Conservation (phyloP, 2,797 vertebrate species). For the Chelonia mydas region DNA sequence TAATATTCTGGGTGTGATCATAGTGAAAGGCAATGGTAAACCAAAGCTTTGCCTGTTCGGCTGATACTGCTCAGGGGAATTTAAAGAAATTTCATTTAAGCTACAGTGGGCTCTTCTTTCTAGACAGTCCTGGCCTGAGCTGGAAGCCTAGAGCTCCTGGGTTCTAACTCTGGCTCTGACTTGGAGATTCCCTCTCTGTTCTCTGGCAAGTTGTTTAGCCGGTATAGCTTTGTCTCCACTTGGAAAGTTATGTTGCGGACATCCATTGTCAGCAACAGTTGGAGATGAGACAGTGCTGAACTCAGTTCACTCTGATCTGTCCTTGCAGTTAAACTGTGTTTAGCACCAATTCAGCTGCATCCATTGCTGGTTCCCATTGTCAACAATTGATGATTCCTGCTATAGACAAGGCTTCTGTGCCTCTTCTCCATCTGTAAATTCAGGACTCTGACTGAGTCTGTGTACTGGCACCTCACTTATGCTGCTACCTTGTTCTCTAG, state of each 20-base stretch:
- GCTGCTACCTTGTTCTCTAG: rapidly evolving
- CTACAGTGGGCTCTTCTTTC: rapidly evolving
- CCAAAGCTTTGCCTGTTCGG: neutral
- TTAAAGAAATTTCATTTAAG: neutral
- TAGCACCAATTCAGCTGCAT: rapidly evolving
- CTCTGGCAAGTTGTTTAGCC: rapidly evolving
- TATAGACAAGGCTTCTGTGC: rapidly evolving
- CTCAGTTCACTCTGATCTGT: rapidly evolving
- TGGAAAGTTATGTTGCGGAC: neutral
- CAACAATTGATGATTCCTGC: neutral
- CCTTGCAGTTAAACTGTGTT: rapidly evolving
- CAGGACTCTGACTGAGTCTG: rapidly evolving
- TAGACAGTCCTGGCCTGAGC: rapidly evolving
- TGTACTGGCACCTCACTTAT: rapidly evolving
- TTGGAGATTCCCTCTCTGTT: rapidly evolving
- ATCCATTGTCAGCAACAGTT: neutral
- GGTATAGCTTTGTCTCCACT: rapidly evolving
- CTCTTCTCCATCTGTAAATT: rapidly evolving
- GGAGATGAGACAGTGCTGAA: rapidly evolving
- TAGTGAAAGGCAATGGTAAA: neutral
- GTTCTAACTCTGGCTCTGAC: rapidly evolving
- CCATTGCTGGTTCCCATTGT: rapidly evolving
- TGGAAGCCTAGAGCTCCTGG: rapidly evolving
- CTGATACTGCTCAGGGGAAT: neutral
- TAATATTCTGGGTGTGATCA: neutral